Percentiles rank a stretch among this genome's conserved stretches.
Evolutionary conservation across 2,113 vertebrate species (phyloP).

Genomic region (Oenanthe melanoleuca): DNA sequence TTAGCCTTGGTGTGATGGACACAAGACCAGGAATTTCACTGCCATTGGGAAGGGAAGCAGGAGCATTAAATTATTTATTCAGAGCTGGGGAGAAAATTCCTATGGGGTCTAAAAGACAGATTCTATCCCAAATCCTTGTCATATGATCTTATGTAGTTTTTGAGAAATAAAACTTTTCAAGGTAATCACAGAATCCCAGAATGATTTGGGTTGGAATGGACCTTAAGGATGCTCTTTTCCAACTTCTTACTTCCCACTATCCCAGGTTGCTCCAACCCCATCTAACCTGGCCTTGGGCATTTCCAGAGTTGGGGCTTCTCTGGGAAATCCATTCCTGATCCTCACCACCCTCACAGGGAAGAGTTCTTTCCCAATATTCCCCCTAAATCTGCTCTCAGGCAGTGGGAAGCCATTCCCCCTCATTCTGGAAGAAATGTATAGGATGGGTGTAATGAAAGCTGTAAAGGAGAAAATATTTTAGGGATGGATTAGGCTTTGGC

Average conservation of each 20-base stretch:
- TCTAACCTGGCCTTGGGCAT: background rate
- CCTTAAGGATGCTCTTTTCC: background rate
- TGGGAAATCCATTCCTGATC: background rate
- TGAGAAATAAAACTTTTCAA: background rate
- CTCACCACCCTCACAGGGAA: rapidly evolving
- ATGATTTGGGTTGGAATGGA: background rate
- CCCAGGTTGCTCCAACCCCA: rapidly evolving
- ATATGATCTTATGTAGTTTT: background rate
- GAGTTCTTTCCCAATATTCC: background rate
- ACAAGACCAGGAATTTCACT: background rate
- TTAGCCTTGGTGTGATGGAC: background rate
- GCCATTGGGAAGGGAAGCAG: background rate
- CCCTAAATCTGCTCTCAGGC: rapidly evolving
- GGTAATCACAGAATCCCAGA: background rate
- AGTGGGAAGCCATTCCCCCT: background rate
- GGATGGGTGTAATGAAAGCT: rapidly evolving
- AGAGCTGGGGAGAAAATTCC: background rate
- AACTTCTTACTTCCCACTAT: rapidly evolving
- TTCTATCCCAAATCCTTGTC: background rate
- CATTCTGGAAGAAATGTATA: background rate
- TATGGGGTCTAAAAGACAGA: rapidly evolving
- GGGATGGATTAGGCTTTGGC: background rate
- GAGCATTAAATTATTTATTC: background rate
- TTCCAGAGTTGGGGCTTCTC: background rate
- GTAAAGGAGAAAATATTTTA: background rate